Base-by-base conservation (phyloP, 2,113 vertebrate species). In the Petrocephalus microphthalmus region DNA sequence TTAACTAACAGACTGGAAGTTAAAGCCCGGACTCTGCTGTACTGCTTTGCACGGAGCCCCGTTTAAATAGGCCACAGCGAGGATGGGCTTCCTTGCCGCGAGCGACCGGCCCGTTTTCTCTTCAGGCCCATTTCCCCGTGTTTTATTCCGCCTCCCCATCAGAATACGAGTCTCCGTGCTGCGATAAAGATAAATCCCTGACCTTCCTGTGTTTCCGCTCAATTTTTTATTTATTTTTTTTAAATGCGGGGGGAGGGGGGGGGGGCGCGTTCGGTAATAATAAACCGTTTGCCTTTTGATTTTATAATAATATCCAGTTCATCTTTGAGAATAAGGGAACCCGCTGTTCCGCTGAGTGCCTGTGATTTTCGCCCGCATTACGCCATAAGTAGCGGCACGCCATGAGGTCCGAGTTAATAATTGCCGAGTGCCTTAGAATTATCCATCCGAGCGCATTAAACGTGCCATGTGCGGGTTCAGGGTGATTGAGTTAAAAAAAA, bases 391-490 rank as follows among this genome's bases (percentile, higher is more conserved):
- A 94, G 91, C 88, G 92, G 92, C 93, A 94, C 93, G 92, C 93
- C 92, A 92, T 92, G 94, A 94, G 93, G 93, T 93, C 94, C 88
- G 92, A 94, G 93, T 92, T 92, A 91, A 93, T 96, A 94, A 96
- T 93, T 94, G 94, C 92, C 91, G 90, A 94, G 89, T 92, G 93
- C 92, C 89, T 94, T 93, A 91, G 94, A 94, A 94, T 96, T 95
- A 95, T 93, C 93, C 93, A 94, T 93, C 94, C 91, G 90, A 92
- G 93, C 94, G 93, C 94, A 95, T 95, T 94, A 95, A 95, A 92
- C 92, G 91, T 93, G 93, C 92, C 93, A 93, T 91, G 87, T 92
- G 91, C 93, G 92, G 94, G 95, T 96, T 95, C 95, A 94, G 93
- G 93, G 93, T 93, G 95, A 94, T 91, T 94, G 94, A 94, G 92